Evolutionary conservation across 2,797 vertebrate genomes (phyloP).

Genomic region (Esox lucius): DNA sequence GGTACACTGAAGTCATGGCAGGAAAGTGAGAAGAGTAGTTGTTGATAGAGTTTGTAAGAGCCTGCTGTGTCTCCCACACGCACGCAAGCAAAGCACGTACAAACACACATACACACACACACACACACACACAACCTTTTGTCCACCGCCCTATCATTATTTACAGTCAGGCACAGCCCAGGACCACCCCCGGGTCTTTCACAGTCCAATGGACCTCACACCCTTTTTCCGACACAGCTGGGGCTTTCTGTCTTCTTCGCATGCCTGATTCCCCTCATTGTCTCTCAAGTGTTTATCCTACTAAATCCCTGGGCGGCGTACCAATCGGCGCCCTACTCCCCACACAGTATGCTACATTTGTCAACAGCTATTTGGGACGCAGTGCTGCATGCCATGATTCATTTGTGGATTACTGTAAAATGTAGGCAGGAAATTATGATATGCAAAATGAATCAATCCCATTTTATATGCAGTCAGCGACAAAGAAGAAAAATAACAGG

Average conservation of each 20-base stretch:
- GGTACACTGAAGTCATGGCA: background rate
- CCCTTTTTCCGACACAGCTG: too few relatives aligned
- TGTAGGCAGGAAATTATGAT: background rate
- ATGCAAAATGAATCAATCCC: background rate
- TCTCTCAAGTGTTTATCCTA: constrained; percentile 1
- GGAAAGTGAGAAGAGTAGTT: background rate
- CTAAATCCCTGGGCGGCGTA: background rate
- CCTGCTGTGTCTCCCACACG: background rate
- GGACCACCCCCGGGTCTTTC: background rate
- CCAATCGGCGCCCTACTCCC: background rate
- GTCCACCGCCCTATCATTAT: too few relatives aligned
- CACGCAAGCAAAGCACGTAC: background rate
- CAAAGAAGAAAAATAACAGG: background rate
- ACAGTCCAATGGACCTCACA: background rate
- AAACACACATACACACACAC: too few relatives aligned
- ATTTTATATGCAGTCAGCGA: background rate
- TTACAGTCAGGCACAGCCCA: background rate
- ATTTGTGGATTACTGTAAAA: background rate
- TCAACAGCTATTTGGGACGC: background rate
- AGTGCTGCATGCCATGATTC: background rate
- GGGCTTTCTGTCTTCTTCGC: too few relatives aligned
- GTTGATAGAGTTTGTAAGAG: background rate
- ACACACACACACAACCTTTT: too few relatives aligned
- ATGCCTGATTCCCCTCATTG: background rate
- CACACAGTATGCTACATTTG: background rate